Evolutionary conservation across 2,888 invertebrate genomes (phyloP), one percentile per base, ranked within the genome.

Genomic region (Uloborus plumipes): DNA sequence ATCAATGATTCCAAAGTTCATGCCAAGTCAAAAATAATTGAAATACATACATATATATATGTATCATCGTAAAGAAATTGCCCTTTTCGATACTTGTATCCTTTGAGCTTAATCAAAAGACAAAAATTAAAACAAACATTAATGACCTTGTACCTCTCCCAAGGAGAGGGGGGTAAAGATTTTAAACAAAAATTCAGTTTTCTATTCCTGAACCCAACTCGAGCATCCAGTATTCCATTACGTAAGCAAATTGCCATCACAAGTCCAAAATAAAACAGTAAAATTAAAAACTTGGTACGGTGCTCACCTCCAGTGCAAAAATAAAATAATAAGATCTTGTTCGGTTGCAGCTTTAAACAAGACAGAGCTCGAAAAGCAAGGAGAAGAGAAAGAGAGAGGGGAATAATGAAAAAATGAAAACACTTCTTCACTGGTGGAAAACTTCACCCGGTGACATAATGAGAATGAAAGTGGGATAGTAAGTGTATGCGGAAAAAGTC

Each of bases 341-440:
- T 71, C 62, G 77, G 77, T 76, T 61, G 76, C 76, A 76, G 77
- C 58, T 77, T 77, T 65, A 71, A 77, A 77, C 74, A 74, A 65
- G 74, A 74, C 74, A 74, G 58, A 74, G 53, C 65, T 66, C 74
- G 74, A 74, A 65, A 71, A 77, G 76, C 69, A 77, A 77, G 26
- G 61, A 16, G n/a, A 61, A 4, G 31, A 16, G 31, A 61, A 14
- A 49, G 64, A 49, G 53, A 55, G 47, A 70, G 64, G 51, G 51
- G 50, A 50, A 67, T 53, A 65, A 73, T 49, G 51, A 55, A 51
- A 64, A 64, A 65, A 31, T 18, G 49, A 65, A 65, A 65, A 15
- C 39, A 39, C 39, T 39, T 39, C 39, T 9, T 39, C 39, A 39
- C 39, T 39, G 39, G 9, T 20, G 55, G 20, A 55, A 16, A 76